Base-by-base conservation (phyloP, 2,888 invertebrate genomes). In the Hirtodrosophila histrioides region DNA sequence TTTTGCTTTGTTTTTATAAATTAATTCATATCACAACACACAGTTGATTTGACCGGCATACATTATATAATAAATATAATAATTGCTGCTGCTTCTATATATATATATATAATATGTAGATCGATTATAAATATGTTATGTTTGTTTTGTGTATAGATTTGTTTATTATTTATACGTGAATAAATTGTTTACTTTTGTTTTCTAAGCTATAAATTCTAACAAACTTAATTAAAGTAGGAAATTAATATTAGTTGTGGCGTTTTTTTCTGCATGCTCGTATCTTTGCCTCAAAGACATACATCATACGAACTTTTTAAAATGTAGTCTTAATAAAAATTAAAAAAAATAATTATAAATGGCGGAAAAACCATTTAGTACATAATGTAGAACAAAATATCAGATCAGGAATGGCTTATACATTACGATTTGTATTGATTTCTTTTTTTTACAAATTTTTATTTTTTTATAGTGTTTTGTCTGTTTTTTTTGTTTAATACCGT, bases 1-100 rank as follows among this genome's bases (percentile, higher is more conserved):
- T 56, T 75, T 57, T 48, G 49, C 54, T 64, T 63, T 53, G 23
- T 64, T 78, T 31, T 78, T 84, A 75, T 88, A 82, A 86, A 88
- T 86, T 86, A 88, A 69, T 85, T 82, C 74, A 80, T 85, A 85
- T 85, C 85, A 85, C 85, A 85, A 85, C 85, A 85, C 88, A 82
- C 88, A 85, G 87, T 85, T 84, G 87, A 84, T 84, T 86, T 68
- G 73, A 70, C 78, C 82, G 78, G 69, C 55, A 72, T 80, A 54
- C 61, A 63, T 61, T 75, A 70, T 55, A n/a, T 17, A 17, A 17
- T 17, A 17, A 68, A 50, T 70, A 56, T 65, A 40, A 56, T 58
- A 44, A 56, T 51, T 3, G 31, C 31, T 31, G 31, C 31, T 31
- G 31, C 31, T 31, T 31, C 9, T 36, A 45, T 56, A 58, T 48